Evolutionary conservation across 2,113 vertebrate genomes (phyloP).

Genomic region (Scytalopus superciliaris): DNA sequence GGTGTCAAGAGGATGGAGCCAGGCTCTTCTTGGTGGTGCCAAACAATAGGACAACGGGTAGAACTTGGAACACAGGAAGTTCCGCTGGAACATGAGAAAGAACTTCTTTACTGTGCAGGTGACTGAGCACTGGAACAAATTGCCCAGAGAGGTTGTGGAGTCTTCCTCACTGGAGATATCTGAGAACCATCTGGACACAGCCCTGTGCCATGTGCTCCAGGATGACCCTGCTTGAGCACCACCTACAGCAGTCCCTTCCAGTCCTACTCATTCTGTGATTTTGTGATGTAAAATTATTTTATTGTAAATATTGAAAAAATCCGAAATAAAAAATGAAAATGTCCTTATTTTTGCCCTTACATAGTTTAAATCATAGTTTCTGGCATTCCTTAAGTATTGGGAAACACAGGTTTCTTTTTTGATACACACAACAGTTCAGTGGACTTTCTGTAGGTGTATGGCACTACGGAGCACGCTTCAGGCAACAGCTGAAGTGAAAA

Average conservation of each 20-base stretch:
- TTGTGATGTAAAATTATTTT: background rate
- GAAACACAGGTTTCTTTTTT: background rate
- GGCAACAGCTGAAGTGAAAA: background rate
- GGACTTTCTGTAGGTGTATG: background rate
- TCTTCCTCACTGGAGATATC: background rate
- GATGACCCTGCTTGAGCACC: background rate
- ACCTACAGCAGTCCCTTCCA: fast-evolving
- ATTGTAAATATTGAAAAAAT: background rate
- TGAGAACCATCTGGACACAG: background rate
- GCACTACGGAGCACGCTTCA: background rate
- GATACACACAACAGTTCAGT: background rate
- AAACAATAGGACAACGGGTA: background rate
- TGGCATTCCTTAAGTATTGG: background rate
- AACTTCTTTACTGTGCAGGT: background rate
- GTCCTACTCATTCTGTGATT: background rate
- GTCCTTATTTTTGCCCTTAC: background rate
- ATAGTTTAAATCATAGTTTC: background rate
- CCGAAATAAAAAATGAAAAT: background rate
- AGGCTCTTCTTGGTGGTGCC: background rate
- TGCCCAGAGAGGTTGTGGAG: background rate
- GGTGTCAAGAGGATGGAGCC: background rate
- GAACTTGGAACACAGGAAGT: background rate
- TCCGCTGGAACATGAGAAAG: background rate
- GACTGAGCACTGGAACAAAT: background rate
- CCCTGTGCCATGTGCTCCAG: background rate